Evolutionary conservation across 1,140 invertebrate genomes (phyloP).

Genomic region (Drosophila bocki): DNA sequence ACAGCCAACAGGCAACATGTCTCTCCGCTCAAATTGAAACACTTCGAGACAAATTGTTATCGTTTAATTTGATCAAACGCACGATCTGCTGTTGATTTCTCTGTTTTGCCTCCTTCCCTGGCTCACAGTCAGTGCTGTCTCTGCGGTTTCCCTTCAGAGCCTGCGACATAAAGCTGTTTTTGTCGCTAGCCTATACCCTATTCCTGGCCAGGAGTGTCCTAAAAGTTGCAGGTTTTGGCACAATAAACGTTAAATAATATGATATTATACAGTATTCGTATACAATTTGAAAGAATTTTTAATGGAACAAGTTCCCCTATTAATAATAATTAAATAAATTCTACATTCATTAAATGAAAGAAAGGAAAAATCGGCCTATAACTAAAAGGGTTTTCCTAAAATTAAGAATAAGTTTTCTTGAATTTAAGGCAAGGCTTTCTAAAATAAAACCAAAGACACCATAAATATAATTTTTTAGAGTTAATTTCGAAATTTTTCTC

Average conservation of each 20-base stretch:
- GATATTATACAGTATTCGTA: background rate
- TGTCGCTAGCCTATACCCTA: slow-evolving; percentile 1
- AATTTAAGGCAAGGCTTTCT: too few species aligned
- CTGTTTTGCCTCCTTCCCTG: slow-evolving; percentile 20
- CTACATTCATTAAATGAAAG: too few species aligned
- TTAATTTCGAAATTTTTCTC: too few species aligned
- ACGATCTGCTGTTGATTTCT: slow-evolving; percentile 81
- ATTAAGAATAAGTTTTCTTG: too few species aligned
- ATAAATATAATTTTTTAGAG: too few species aligned
- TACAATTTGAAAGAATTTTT: too few species aligned
- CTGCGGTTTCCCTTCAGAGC: slow-evolving; percentile 10
- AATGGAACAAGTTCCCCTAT: too few species aligned
- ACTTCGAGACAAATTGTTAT: slow-evolving; percentile 85
- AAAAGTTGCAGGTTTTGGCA: background rate
- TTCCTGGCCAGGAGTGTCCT: background rate
- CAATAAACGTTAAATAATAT: background rate
- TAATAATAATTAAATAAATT: too few species aligned
- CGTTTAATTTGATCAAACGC: slow-evolving; percentile 85
- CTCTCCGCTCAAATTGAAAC: slow-evolving; percentile 79
- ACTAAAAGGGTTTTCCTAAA: too few species aligned
- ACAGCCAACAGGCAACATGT: slow-evolving; percentile 59
- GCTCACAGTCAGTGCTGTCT: background rate
- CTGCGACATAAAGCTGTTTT: slow-evolving; percentile 64
- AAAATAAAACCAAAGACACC: too few species aligned
- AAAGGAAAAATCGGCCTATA: too few species aligned